Evolutionary conservation across 2,888 invertebrate genomes (phyloP).

Genomic region (Papilio elwesi): DNA sequence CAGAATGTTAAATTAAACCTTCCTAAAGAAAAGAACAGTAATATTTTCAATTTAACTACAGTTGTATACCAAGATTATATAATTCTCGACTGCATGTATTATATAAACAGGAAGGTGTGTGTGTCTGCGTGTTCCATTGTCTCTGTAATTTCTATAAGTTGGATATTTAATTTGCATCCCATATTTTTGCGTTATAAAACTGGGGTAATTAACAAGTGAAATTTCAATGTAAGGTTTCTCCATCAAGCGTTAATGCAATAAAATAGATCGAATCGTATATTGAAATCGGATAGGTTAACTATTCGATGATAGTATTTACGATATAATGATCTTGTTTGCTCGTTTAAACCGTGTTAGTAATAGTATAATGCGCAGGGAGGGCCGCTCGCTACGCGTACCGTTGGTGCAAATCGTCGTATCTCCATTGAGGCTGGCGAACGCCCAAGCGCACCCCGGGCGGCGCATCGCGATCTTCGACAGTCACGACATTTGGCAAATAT

Average conservation of each 20-base stretch:
- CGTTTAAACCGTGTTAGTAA: slow-evolving; percentile 21
- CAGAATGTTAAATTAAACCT: too few species aligned
- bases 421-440: slow-evolving; percentile 70
- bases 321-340: slow-evolving; percentile 17
- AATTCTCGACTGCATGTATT: too few species aligned
- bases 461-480: slow-evolving; percentile 81
- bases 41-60: too few species aligned
- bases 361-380: slow-evolving; percentile 50
- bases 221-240: slow-evolving; percentile 16
- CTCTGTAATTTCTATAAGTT: too few species aligned
- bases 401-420: slow-evolving; percentile 78
- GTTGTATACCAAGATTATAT: too few species aligned
- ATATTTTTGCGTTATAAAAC: too few species aligned
- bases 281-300: slow-evolving; percentile 6
- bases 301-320: slow-evolving; percentile 1
- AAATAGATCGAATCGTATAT: slow-evolving; percentile 9
- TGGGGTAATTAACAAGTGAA: not conserved
- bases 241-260: slow-evolving; percentile 4
- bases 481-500: slow-evolving; percentile 84
- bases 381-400: slow-evolving; percentile 75
- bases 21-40: too few species aligned
- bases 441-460: slow-evolving; percentile 76
- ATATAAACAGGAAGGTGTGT: too few species aligned
- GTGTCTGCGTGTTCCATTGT: too few species aligned
- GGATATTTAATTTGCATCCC: too few species aligned